These are phyloP conservation scores for Pheosia tremula DNA, from an alignment of 2,888 invertebrate genomes.

Conservation along the genomic window DNA sequence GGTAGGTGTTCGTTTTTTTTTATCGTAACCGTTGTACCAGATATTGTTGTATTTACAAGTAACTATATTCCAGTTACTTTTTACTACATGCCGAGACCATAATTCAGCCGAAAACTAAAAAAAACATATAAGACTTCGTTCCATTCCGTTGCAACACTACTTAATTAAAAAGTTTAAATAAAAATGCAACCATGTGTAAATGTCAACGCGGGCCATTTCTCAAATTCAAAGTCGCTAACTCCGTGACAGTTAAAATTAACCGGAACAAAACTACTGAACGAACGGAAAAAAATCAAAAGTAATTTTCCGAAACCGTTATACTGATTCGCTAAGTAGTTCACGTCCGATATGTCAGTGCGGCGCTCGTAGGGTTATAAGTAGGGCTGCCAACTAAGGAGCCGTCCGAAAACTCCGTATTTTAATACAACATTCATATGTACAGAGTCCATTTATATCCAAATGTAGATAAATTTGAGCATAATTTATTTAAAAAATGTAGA, in stretches of 20 bases:
- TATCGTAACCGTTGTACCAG: no score
- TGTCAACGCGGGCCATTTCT: constrained; percentile 3
- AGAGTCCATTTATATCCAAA: no score
- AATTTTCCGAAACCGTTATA: constrained; percentile 19
- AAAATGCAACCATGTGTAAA: constrained; percentile 4
- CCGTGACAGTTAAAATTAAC: constrained; percentile 2
- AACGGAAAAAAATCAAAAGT: constrained; percentile 6
- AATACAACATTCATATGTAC: not conserved
- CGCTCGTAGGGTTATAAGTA: constrained; percentile 6
- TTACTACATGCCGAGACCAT: not conserved
- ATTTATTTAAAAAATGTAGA: no score
- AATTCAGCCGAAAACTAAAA: not conserved
- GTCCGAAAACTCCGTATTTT: not conserved
- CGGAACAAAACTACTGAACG: constrained; percentile 6
- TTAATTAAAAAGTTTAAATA: constrained; percentile 4
- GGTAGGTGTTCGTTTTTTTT: no score
- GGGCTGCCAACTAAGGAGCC: not conserved
- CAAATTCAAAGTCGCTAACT: constrained; percentile 2
- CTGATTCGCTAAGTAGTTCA: constrained; percentile 52
- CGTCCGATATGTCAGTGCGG: constrained; percentile 51
- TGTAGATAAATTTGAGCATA: no score
- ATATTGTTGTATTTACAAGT: not conserved
- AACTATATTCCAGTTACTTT: not conserved
- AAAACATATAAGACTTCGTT: not conserved
- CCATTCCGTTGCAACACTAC: not conserved